Evolutionary conservation across 2,113 vertebrate genomes (phyloP).

Genomic region (Eulacestoma nigropectus): DNA sequence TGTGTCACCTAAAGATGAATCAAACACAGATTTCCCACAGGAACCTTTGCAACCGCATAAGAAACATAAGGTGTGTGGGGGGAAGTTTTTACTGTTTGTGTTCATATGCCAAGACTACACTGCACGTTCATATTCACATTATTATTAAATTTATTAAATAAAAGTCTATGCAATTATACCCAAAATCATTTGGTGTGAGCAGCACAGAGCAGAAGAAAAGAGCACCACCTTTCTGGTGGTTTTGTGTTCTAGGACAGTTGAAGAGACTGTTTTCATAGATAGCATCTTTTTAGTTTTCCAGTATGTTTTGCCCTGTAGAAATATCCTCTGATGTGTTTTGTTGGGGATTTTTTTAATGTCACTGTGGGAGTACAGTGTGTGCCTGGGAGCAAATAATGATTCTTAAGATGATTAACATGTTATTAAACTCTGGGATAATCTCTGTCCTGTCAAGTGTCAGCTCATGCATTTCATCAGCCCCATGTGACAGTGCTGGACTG

Average conservation of each 20-base stretch:
- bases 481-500: neutral
- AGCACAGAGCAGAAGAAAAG: neutral
- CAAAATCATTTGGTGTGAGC: neutral
- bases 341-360: neutral
- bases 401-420: conserved; percentile 49
- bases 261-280: neutral
- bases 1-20: neutral
- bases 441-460: conserved; percentile 36
- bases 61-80: neutral
- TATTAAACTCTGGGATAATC: conserved; percentile 58
- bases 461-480: neutral
- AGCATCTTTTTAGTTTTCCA: neutral
- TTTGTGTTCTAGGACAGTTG: neutral
- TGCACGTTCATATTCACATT: neutral
- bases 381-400: neutral
- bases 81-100: neutral
- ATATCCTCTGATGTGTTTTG: neutral
- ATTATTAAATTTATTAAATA: neutral
- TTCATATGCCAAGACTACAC: neutral
- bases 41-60: neutral
- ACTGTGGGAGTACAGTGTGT: neutral
- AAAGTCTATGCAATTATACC: neutral
- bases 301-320: neutral
- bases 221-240: neutral
- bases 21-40: neutral